Evolutionary conservation across 2,888 invertebrate genomes (phyloP).

Genomic region (Agrotis clavis): DNA sequence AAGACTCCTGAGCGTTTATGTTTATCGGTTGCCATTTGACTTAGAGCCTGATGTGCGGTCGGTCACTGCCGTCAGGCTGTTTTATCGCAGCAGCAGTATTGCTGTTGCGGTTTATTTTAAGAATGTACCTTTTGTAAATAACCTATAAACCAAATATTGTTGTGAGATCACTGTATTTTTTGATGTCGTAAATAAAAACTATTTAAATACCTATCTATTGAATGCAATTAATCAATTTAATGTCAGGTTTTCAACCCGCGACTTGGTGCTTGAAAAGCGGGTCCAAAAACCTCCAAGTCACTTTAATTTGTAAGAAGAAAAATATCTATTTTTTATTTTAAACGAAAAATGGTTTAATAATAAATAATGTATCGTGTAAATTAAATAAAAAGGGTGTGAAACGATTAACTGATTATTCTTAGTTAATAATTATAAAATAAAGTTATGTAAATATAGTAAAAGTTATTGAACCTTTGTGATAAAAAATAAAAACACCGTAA

Average conservation of each 20-base stretch:
- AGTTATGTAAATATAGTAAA: constrained; percentile 33
- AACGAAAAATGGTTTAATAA: neutral
- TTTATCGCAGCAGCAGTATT: no score
- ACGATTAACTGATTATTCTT: constrained; percentile 9
- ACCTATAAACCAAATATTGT: neutral
- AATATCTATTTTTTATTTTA: neutral
- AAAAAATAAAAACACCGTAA: constrained; percentile 16
- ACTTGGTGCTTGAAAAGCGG: constrained; percentile 18
- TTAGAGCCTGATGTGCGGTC: no score
- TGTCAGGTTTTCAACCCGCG: neutral
- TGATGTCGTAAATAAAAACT: neutral
- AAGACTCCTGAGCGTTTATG: no score
- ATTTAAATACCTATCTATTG: neutral
- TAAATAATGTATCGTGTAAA: neutral
- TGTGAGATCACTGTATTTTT: neutral
- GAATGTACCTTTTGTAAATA: no score
- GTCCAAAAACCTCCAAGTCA: constrained; percentile 11
- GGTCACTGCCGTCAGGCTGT: no score
- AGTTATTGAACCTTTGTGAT: constrained; percentile 38
- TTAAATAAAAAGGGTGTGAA: constrained; percentile 13
- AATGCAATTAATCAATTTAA: neutral
- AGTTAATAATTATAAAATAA: constrained; percentile 4
- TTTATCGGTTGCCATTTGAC: no score
- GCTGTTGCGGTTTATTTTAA: no score
- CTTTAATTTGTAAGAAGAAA: neutral